Percentiles rank a stretch among this genome's conserved stretches.
These are phyloP conservation scores for Anodontia alba DNA, from an alignment of 2,888 invertebrate species.

Conservation along the genomic window DNA sequence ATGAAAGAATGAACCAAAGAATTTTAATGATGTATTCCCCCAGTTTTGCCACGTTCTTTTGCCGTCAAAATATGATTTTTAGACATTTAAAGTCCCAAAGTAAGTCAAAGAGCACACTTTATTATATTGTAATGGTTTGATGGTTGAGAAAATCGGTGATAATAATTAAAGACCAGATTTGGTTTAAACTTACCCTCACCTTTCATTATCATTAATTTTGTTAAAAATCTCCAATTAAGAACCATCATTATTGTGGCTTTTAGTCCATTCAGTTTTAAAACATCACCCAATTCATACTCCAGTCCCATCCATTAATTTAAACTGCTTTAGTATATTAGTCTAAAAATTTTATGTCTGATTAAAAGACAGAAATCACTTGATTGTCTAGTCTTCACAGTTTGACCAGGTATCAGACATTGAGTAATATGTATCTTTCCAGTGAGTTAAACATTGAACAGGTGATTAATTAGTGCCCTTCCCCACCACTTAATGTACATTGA, in stretches of 20 bases:
- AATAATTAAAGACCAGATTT: not conserved
- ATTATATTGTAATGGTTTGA: not conserved
- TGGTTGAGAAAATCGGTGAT: not conserved
- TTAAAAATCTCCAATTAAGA: not conserved
- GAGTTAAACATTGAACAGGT: constrained; percentile 10
- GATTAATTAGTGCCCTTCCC: constrained; percentile 17
- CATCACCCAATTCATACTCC: not conserved
- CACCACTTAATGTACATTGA: not conserved
- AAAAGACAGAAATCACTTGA: constrained; percentile 6
- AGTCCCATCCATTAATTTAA: too few species aligned
- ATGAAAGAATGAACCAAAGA: not conserved
- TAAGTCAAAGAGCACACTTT: too few species aligned
- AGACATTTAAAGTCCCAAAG: too few species aligned
- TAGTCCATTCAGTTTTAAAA: not conserved
- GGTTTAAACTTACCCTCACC: not conserved
- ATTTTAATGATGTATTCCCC: not conserved
- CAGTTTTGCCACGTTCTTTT: too few species aligned
- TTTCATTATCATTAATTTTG: constrained; percentile 9
- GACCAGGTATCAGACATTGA: constrained; percentile 5
- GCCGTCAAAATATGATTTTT: too few species aligned
- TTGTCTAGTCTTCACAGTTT: not conserved
- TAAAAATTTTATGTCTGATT: not conserved
- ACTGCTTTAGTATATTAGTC: not conserved
- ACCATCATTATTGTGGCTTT: not conserved
- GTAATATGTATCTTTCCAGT: constrained; percentile 11